These are phyloP conservation scores for Isichthys henryi DNA, from an alignment of 2,113 vertebrate species.

Conservation along the genomic window DNA sequence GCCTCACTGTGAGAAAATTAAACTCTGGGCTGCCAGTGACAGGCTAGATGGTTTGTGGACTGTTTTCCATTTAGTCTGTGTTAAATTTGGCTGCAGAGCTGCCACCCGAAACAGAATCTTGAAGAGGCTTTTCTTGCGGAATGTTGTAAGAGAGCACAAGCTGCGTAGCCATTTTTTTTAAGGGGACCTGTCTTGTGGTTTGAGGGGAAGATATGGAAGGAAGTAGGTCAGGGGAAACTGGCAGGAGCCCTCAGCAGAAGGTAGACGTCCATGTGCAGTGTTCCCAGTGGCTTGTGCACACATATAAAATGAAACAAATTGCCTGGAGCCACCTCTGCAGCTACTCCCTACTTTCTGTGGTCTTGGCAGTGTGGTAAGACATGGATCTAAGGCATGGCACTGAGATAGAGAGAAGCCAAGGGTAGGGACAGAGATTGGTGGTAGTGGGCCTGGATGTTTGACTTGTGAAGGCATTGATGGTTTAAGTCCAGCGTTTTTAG, in stretches of 20 bases:
- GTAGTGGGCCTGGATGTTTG: neutral
- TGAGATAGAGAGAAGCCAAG: neutral
- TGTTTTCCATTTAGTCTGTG: conserved; percentile 1
- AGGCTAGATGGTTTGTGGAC: neutral
- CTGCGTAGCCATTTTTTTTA: neutral
- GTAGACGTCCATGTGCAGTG: neutral
- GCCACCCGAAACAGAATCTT: neutral
- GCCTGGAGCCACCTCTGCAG: neutral
- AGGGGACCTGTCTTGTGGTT: neutral
- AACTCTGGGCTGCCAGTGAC: neutral
- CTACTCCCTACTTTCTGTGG: neutral
- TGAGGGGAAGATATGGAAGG: neutral
- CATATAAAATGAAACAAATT: neutral
- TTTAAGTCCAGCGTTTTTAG: neutral
- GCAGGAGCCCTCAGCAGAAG: neutral
- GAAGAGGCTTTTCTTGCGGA: neutral
- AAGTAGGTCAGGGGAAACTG: neutral
- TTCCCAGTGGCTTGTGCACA: neutral
- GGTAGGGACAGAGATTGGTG: neutral
- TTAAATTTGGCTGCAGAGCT: neutral
- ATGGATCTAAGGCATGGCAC: neutral
- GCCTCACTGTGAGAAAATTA: conserved; percentile 3
- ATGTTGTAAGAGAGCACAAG: neutral
- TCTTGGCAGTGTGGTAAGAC: neutral
- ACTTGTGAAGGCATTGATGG: neutral